Conservation (phyloP, 2,888 invertebrate species). For the Adelognathus sp. region DNA sequence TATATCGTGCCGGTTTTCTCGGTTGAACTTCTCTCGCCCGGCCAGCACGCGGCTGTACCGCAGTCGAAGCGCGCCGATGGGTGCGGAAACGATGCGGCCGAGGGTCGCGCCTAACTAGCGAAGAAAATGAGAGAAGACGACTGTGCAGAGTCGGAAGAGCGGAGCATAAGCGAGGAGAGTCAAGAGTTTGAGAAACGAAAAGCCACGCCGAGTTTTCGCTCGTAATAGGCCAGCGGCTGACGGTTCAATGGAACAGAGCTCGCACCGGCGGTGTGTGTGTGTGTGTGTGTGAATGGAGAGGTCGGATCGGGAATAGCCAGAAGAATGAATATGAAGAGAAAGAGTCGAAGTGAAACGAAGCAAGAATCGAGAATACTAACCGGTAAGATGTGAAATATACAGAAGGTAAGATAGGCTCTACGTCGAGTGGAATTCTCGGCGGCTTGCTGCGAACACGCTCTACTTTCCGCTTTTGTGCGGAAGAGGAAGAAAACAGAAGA, state of each 20-base stretch:
- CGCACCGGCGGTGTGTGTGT: background rate
- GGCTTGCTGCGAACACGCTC: constrained; percentile 43
- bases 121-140: constrained; percentile 5
- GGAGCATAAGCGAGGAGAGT: background rate
- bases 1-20: background rate
- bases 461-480: constrained; percentile 42
- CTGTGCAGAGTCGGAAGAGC: background rate
- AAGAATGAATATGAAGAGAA: constrained; percentile 22
- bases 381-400: constrained; percentile 17
- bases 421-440: constrained; percentile 35
- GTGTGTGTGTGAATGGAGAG: too few species aligned
- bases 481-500: constrained; percentile 30
- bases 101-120: background rate
- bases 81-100: too few species aligned
- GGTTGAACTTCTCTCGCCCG: background rate
- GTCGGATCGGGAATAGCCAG: background rate
- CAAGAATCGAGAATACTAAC: constrained; percentile 8
- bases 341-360: constrained; percentile 29
- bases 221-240: constrained; percentile 33
- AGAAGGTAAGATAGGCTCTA: background rate
- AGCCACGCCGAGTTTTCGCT: constrained; percentile 13
- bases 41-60: background rate
- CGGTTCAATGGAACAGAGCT: constrained; percentile 32
- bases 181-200: background rate
- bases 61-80: background rate